These are phyloP conservation scores for Erythrocercus mccallii DNA, from an alignment of 2,113 vertebrate genomes.

Conservation along the genomic window DNA sequence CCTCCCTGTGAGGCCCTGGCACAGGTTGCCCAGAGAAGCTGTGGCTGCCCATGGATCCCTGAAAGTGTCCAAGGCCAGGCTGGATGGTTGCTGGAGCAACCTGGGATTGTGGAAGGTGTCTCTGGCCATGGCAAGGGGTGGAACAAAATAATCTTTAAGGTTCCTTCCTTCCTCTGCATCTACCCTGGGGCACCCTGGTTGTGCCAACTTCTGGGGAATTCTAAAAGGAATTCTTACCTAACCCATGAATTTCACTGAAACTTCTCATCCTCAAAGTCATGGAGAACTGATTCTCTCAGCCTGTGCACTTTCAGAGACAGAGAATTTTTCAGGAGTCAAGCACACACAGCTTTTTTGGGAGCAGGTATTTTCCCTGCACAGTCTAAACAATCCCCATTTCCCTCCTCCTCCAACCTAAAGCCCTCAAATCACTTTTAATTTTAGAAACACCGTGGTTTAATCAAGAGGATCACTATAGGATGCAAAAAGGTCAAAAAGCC, in stretches of 20 bases:
- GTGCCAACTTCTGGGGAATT: neutral
- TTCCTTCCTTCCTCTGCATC: neutral
- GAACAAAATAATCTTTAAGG: neutral
- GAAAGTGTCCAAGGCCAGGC: neutral
- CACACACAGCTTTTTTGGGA: neutral
- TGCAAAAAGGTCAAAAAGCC: slow-evolving; percentile 26
- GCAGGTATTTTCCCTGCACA: neutral
- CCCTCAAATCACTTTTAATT: neutral
- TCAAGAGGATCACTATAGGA: neutral
- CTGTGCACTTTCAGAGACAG: accelerated
- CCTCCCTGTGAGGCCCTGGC: neutral
- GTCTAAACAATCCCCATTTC: neutral
- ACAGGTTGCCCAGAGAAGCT: neutral
- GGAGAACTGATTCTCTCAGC: neutral
- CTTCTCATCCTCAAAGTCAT: neutral
- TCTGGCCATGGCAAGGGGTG: neutral
- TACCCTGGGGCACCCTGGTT: accelerated
- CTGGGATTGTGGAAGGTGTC: neutral
- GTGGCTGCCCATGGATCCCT: neutral
- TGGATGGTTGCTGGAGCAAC: accelerated
- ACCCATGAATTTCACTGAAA: neutral
- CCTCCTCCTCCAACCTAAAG: neutral
- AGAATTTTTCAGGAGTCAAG: neutral
- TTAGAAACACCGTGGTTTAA: neutral
- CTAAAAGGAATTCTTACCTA: neutral